Base-by-base conservation (phyloP, 2,797 vertebrate species). In the Peromyscus attwateri region DNA sequence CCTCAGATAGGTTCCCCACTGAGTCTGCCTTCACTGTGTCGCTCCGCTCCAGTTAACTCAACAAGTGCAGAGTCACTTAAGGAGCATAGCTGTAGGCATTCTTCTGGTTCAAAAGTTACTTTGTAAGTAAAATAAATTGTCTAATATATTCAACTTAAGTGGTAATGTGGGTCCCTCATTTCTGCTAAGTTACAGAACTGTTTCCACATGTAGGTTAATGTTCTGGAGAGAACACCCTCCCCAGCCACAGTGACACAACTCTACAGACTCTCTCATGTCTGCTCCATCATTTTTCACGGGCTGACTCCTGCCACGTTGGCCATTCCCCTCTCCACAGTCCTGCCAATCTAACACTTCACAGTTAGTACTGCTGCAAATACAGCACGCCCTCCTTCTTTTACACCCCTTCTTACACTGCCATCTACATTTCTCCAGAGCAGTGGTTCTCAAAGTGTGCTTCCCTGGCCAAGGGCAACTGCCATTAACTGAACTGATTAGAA, bases 11-110 rank as follows among this genome's bases (percentile, higher is more conserved):
- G 89, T 79, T 91, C 73, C 19, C 9, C 3, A 9, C 0, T 16
- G 19, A 71, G 49, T 89, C 55, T 17, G 17, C 55, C 29, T 87
- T 96, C 64, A 57, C 16, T 46, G 31, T 96, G 57, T 91, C 21
- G 12, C 40, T 83, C 79, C n/a, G 7, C 55, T 87, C 43, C 43
- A 93, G 89, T 46, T n/a, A 94, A 94, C 60, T 94, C 77, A 92
- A 60, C 23, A 80, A 92, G 37, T 49, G 1, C 25, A 92, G 43
- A 62, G 21, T 25, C 27, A 55, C 73, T 49, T 80, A 95, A 84
- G 46, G n/a, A 91, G 8, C 62, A 79, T 1, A 82, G 43, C 34
- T 75, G 43, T 94, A 68, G 31, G 29, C 62, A 60, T 29, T 76
- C 19, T 52, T 66, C 14, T 37, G 19, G 91, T 96, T 27, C 14